Conservation (phyloP, 2,113 vertebrate genomes). For the Ahaetulla prasina region DNA sequence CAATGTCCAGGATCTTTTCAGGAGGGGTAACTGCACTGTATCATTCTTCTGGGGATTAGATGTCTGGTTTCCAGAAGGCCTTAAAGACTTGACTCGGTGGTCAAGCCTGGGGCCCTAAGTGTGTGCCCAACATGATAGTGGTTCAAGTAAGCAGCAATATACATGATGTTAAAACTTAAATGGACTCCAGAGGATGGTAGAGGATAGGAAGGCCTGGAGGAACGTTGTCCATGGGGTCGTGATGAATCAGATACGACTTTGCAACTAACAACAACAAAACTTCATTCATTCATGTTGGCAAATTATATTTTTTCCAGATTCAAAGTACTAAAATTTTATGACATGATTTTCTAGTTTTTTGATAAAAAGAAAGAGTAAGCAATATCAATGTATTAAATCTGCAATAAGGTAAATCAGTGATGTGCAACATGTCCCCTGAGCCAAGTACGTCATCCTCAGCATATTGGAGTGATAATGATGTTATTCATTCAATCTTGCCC, state of each 20-base stretch:
- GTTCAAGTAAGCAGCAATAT: not conserved
- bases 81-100: not conserved
- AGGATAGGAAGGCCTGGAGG: too few relatives aligned
- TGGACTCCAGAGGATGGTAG: too few relatives aligned
- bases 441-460: not conserved
- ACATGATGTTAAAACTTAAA: not conserved
- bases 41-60: not conserved
- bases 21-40: not conserved
- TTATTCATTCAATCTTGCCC: not conserved
- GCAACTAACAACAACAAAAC: too few relatives aligned
- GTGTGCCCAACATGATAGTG: not conserved
- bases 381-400: not conserved
- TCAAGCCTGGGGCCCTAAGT: not conserved
- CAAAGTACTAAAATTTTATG: not conserved
- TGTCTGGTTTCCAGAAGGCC: not conserved
- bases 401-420: not conserved
- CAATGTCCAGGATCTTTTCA: not conserved
- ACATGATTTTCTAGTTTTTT: not conserved
- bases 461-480: not conserved
- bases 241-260: too few relatives aligned
- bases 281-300: not conserved
- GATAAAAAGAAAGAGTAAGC: not conserved
- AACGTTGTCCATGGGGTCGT: too few relatives aligned
- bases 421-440: not conserved
- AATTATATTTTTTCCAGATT: not conserved